Base-by-base conservation (phyloP, 2,113 vertebrate genomes). In the Euleptes europaea region DNA sequence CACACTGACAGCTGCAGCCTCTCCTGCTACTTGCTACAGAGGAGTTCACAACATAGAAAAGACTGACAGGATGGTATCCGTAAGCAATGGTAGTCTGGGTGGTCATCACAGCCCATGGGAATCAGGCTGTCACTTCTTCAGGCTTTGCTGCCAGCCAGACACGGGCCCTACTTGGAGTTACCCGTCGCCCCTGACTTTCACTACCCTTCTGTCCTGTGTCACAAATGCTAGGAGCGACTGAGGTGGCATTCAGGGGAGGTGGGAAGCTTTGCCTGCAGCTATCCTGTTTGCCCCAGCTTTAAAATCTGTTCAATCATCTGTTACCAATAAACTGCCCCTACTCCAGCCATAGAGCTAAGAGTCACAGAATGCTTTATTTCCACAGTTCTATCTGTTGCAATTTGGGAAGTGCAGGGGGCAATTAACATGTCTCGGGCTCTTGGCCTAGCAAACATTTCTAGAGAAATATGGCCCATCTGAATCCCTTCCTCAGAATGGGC, bases 291-390 rank as follows among this genome's bases (percentile, higher is more conserved):
- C 86, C 70, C 85, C 0, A 0, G 92, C 93, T 94, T 94, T 84
- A 89, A 91, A 91, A 91, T 92, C 90, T 93, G 87, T 94, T 86
- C 83, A 92, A 94, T 81, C 81, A 92, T 73, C 91, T 88, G 82
- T 91, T 91, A 91, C 1, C 94, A 87, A 95, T 94, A 94, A 95
- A 95, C 80, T 14, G 0, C 91, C 85, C 89, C 75, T 78, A 89
- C 91, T 94, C 84, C 91, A 91, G 35, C 42, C 49, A 54, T 26
- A 54, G 35, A 70, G 82, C 82, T 80, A 72, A 13, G 12, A 76
- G 82, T 65, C 88, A 35, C 71, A 83, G 80, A 83, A 0, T 0
- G 91, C 51, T 93, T 86, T 84, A 31, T 66, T 60, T 21, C 0
- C 60, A 42, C 38, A n/a, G 26, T n/a, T 70, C 49, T 77, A 40